phyloP scores from a whole-genome alignment of 1,140 invertebrate species.

The Plodia interpunctella region DNA sequence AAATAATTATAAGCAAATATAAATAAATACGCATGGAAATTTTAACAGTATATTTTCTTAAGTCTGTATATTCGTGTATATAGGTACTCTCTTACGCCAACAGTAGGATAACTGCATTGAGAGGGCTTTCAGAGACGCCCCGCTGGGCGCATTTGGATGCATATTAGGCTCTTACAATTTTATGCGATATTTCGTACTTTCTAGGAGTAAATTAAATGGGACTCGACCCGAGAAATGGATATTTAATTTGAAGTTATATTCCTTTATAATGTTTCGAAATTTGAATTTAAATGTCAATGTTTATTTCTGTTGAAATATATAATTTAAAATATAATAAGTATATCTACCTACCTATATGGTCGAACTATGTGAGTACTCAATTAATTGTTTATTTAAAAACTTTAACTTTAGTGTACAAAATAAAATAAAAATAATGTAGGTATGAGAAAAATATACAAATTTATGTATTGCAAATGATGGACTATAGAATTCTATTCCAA shows the following conservation, averaged over 20 bases:
- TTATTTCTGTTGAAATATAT: not conserved
- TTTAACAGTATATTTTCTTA: not conserved
- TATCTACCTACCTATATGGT: too few relatives aligned
- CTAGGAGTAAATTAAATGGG: not conserved
- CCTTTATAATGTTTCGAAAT: not conserved
- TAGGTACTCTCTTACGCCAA: not conserved
- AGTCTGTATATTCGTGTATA: not conserved
- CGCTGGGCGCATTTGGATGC: constrained; percentile 22
- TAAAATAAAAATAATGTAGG: too few relatives aligned
- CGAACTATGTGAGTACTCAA: too few relatives aligned
- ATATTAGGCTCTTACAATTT: constrained; percentile 16
- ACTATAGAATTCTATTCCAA: too few relatives aligned
- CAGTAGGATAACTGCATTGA: not conserved
- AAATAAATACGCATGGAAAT: too few relatives aligned
- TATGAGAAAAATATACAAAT: too few relatives aligned
- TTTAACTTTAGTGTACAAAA: too few relatives aligned
- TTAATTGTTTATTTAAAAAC: too few relatives aligned
- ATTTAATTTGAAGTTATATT: not conserved
- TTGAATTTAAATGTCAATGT: not conserved
- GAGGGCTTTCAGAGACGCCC: constrained; percentile 25
- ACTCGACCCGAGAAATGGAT: not conserved
- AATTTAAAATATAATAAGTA: not conserved
- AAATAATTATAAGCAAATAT: too few relatives aligned
- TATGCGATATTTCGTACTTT: constrained; percentile 10
- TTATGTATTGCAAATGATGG: too few relatives aligned